Conservation (phyloP, 2,888 invertebrate genomes). For the Troides helena region DNA sequence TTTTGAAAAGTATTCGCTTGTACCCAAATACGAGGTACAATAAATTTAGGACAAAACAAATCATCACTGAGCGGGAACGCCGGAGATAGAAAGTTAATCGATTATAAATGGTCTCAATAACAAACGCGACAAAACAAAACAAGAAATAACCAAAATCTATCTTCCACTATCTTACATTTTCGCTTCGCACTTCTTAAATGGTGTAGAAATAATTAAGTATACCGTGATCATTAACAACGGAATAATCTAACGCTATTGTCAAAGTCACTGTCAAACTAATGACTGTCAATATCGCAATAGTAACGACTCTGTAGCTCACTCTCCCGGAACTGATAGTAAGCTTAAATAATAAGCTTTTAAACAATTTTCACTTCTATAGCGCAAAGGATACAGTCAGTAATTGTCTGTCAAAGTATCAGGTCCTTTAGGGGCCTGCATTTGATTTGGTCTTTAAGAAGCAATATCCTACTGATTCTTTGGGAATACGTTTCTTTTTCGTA, state of each 20-base stretch:
- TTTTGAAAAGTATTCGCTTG: no score
- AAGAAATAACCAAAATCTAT: slow-evolving; percentile 22
- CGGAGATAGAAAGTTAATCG: neutral
- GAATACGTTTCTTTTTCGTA: slow-evolving; percentile 53
- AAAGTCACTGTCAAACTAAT: slow-evolving; percentile 67
- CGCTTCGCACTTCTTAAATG: slow-evolving; percentile 48
- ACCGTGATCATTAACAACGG: slow-evolving; percentile 51
- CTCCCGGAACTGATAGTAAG: slow-evolving; percentile 65
- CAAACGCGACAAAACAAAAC: slow-evolving; percentile 6
- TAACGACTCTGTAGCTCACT: slow-evolving; percentile 62
- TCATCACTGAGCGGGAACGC: neutral
- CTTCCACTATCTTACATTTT: slow-evolving; percentile 32
- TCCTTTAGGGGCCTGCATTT: slow-evolving; percentile 47
- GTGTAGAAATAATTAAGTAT: slow-evolving; percentile 61
- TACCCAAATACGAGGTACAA: no score
- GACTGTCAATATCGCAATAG: slow-evolving; percentile 53
- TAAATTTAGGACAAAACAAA: no score
- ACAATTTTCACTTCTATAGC: slow-evolving; percentile 32
- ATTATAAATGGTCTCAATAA: slow-evolving; percentile 7
- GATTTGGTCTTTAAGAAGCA: slow-evolving; percentile 56
- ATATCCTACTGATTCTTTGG: slow-evolving; percentile 59
- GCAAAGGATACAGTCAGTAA: slow-evolving; percentile 31
- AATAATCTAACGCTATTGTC: slow-evolving; percentile 46
- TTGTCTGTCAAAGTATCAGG: slow-evolving; percentile 28
- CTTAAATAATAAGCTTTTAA: slow-evolving; percentile 35